Evolutionary conservation across 2,797 vertebrate species (phyloP).

Genomic region (Myiotriccus ornatus): DNA sequence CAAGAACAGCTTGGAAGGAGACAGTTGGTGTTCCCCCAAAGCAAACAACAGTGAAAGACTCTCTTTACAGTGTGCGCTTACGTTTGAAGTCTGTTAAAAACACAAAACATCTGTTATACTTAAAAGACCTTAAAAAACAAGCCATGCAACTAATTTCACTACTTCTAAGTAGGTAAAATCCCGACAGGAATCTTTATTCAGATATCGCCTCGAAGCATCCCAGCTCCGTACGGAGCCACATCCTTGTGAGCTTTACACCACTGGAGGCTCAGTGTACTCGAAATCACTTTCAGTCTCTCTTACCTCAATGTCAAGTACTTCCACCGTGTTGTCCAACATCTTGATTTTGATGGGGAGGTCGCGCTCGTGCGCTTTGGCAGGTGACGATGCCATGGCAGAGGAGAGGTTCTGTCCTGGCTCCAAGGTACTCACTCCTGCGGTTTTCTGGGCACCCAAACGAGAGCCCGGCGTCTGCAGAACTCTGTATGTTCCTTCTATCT

Average conservation of each 20-base stretch:
- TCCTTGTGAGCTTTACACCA: not conserved
- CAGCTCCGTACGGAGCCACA: not conserved
- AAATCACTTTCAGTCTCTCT: slow-evolving; percentile 40
- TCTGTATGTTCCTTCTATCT: slow-evolving; percentile 91
- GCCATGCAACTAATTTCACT: not conserved
- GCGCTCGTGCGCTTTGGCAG: slow-evolving; percentile 72
- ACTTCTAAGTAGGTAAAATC: not conserved
- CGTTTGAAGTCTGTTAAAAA: not conserved
- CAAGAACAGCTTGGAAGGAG: not conserved
- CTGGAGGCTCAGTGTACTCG: not conserved
- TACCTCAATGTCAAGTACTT: slow-evolving; percentile 87
- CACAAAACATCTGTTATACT: not conserved
- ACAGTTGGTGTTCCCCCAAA: not conserved
- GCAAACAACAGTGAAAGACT: not conserved
- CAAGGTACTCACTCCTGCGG: slow-evolving; percentile 86
- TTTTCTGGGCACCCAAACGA: slow-evolving; percentile 85
- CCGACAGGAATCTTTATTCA: not conserved
- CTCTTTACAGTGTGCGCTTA: not conserved
- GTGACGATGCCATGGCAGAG: slow-evolving; percentile 53
- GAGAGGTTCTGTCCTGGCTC: slow-evolving; percentile 85
- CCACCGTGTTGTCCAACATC: slow-evolving; percentile 87
- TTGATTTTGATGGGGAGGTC: slow-evolving; percentile 82
- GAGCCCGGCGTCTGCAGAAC: slow-evolving; percentile 87
- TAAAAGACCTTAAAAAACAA: not conserved
- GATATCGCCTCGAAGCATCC: fast-evolving